These are phyloP conservation scores for Diachrysia chrysitis DNA, from an alignment of 2,888 invertebrate species.

Conservation along the genomic window DNA sequence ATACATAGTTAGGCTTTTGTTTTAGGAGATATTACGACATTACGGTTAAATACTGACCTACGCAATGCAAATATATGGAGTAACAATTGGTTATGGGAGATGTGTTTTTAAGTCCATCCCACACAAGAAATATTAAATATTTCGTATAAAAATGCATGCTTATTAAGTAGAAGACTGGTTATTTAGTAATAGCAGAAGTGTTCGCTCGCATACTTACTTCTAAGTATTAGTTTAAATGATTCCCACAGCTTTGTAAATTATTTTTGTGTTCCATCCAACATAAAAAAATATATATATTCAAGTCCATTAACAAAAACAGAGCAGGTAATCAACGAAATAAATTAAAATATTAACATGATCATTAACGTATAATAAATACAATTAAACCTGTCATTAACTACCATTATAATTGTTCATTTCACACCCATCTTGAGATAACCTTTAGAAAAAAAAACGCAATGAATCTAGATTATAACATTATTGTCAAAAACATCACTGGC, in stretches of 20 bases:
- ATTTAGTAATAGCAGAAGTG: too few species aligned
- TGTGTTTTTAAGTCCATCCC: neutral
- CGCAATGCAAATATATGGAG: neutral
- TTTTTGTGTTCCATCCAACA: too few species aligned
- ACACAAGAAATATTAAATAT: neutral
- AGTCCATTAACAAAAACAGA: neutral
- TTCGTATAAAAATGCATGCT: too few species aligned
- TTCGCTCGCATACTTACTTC: neutral
- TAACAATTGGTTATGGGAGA: constrained; percentile 1
- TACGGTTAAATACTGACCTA: neutral
- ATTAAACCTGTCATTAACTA: neutral
- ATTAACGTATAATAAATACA: neutral
- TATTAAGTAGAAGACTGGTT: too few species aligned
- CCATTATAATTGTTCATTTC: neutral
- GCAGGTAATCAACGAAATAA: neutral
- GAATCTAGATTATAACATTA: neutral
- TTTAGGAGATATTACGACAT: neutral
- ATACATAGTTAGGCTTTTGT: constrained; percentile 5
- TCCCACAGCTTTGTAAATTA: neutral
- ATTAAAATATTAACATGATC: neutral
- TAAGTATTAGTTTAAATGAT: neutral
- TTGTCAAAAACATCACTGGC: neutral
- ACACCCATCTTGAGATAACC: neutral
- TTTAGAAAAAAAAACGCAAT: neutral
- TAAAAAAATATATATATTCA: neutral